Conservation (phyloP, 2,888 invertebrate genomes). For the Phortica magna region DNA sequence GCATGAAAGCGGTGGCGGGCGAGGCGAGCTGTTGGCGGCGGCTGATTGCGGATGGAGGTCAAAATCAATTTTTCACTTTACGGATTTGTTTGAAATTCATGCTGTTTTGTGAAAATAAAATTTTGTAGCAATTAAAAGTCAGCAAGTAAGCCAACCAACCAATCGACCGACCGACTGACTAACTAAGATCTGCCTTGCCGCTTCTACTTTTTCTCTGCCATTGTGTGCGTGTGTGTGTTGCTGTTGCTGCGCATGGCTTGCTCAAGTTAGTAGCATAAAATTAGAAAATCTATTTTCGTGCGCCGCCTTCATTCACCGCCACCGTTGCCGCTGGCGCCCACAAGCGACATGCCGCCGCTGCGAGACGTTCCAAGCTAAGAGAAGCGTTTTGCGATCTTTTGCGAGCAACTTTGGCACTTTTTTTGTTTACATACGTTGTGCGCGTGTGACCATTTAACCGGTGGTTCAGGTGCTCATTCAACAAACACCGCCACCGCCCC, state of each 20-base stretch:
- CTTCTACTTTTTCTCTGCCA: background rate
- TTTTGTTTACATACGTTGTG: slow-evolving; percentile 12
- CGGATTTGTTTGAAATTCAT: slow-evolving; percentile 17
- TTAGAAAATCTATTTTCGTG: slow-evolving; percentile 26
- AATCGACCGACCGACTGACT: background rate
- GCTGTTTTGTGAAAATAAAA: slow-evolving; percentile 21
- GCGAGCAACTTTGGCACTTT: background rate
- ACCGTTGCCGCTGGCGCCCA: background rate
- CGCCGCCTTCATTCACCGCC: background rate
- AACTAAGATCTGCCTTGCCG: background rate
- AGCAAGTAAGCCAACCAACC: background rate
- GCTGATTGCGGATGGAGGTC: slow-evolving; percentile 25
- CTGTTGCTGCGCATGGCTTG: slow-evolving; percentile 1
- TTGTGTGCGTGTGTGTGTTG: background rate
- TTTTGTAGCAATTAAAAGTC: slow-evolving; percentile 5
- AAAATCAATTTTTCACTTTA: slow-evolving; percentile 23
- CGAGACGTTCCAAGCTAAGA: slow-evolving; percentile 36
- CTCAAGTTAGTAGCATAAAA: background rate
- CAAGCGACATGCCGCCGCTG: slow-evolving; percentile 6
- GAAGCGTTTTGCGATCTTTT: background rate
- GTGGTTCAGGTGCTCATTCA: background rate
- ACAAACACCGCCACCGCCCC: background rate
- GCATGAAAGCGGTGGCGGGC: background rate
- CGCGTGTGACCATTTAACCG: slow-evolving; percentile 18
- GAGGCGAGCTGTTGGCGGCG: background rate